Evolutionary conservation across 2,113 vertebrate genomes (phyloP), one percentile per base, ranked within the genome.

Genomic region (Rhipidura dahli): DNA sequence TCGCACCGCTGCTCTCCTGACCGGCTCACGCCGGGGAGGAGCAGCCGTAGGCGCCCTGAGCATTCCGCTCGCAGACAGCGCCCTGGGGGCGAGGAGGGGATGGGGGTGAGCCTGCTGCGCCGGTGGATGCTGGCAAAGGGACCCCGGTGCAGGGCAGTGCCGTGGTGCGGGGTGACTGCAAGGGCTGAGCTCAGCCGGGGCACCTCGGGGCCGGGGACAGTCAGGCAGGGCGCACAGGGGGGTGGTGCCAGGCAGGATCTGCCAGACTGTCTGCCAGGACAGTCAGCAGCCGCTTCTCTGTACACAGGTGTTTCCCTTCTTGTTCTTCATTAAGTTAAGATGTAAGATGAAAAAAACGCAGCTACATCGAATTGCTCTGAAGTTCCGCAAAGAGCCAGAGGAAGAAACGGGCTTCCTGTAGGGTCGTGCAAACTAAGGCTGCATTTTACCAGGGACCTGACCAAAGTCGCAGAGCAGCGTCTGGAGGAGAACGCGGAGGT

Each of bases 21-120:
- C 28, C 61, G 35, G 80, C 19, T 59, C 22, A 45, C 2, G 0
- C 40, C 9, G 60, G 24, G 20, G 40, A 45, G 59, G 28, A 68
- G 49, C 72, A 30, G 57, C 61, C 8, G 4, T 49, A 40, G 51
- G 53, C 7, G 6, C 37, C 39, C 47, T 6, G 51, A 59, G 77
- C 59, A 0, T 22, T 28, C 24, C 0, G 5, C 64, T 26, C 1
- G 1, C 54, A 33, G 37, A 1, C 65, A 47, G 14, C 3, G 5
- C 30, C 4, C 0, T 1, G 18, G 14, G 28, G 33, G 11, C 2
- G 3, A 6, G 66, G 31, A 65, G 31, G 35, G 31, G 4, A 17
- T 3, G 6, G 35, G 37, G 14, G 4, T 23, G 56, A 16, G 56
- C 40, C 2, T 0, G 42, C 56, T 81, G 39, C 8, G 9, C 56